These are phyloP conservation scores for Schlechtendalia chinensis DNA, from an alignment of 1,140 invertebrate species.

Conservation along the genomic window DNA sequence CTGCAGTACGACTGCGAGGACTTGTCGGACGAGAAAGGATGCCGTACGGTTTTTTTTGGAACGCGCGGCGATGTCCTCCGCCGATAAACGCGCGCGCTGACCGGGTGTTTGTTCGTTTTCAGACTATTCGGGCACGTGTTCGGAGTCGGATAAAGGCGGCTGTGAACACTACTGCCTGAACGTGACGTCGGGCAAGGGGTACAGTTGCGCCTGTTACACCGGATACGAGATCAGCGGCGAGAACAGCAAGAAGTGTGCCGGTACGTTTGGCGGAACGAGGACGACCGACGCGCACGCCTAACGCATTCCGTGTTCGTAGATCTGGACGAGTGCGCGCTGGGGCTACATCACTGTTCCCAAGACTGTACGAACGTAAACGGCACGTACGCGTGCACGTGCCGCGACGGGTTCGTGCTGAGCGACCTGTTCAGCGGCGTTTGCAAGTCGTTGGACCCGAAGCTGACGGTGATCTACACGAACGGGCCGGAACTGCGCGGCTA, in stretches of 20 bases:
- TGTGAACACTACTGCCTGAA: conserved; percentile 91
- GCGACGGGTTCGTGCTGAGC: conserved; percentile 74
- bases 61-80: no score
- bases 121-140: conserved; percentile 71
- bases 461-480: conserved; percentile 62
- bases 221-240: conserved; percentile 78
- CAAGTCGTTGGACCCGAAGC: conserved; percentile 66
- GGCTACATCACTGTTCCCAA: conserved; percentile 86
- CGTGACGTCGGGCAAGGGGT: conserved; percentile 71
- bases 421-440: conserved; percentile 79
- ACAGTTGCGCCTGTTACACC: conserved; percentile 86
- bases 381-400: conserved; percentile 83
- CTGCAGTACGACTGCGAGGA: conserved; percentile 78
- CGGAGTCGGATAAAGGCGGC: conserved; percentile 74
- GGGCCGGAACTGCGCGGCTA: conserved; percentile 83
- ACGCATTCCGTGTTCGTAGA: conserved; percentile 59
- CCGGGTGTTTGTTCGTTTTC: no score
- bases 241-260: conserved; percentile 74
- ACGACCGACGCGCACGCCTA: no score
- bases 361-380: conserved; percentile 90
- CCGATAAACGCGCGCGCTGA: no score
- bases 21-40: conserved; percentile 85
- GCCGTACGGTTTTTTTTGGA: no score
- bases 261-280: no score
- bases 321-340: conserved; percentile 84